Conservation (phyloP, 2,113 vertebrate genomes). For the Myotis davidii region DNA sequence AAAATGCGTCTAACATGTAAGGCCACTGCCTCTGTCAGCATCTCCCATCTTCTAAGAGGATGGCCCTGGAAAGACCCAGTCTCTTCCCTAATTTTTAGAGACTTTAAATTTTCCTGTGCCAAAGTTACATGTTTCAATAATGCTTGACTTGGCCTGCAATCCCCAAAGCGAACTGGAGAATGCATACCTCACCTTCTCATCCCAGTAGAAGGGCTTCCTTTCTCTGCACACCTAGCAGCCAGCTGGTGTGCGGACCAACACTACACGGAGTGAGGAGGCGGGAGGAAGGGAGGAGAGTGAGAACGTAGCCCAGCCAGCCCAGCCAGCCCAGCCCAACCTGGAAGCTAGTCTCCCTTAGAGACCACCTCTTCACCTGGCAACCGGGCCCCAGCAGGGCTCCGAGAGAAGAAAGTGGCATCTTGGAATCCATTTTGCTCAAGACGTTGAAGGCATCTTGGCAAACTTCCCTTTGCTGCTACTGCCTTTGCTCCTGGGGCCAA, state of each 20-base stretch:
- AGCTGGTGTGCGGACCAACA: neutral
- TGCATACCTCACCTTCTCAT: neutral
- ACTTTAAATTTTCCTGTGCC: constrained; percentile 11
- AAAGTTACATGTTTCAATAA: neutral
- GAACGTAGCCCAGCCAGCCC: neutral
- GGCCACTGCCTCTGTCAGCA: neutral
- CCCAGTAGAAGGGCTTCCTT: neutral
- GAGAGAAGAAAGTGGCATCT: constrained; percentile 57
- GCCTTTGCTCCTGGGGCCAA: neutral
- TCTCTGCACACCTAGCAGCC: neutral
- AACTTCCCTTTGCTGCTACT: constrained; percentile 16
- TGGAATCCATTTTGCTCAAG: constrained; percentile 73
- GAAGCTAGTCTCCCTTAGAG: neutral
- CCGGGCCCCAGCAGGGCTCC: neutral
- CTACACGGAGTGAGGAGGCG: neutral
- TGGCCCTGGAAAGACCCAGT: neutral
- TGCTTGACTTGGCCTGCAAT: neutral
- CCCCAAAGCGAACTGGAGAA: neutral
- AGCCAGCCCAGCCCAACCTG: neutral
- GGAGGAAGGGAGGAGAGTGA: neutral
- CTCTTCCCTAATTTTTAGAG: neutral
- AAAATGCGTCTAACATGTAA: neutral
- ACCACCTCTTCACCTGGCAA: constrained; percentile 39
- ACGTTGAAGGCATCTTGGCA: constrained; percentile 19
- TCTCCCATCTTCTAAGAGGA: constrained; percentile 12